Percentiles rank a stretch among this genome's conserved stretches.
These are phyloP conservation scores for Agriopis leucophaearia DNA, from an alignment of 2,888 invertebrate species.

Conservation along the genomic window DNA sequence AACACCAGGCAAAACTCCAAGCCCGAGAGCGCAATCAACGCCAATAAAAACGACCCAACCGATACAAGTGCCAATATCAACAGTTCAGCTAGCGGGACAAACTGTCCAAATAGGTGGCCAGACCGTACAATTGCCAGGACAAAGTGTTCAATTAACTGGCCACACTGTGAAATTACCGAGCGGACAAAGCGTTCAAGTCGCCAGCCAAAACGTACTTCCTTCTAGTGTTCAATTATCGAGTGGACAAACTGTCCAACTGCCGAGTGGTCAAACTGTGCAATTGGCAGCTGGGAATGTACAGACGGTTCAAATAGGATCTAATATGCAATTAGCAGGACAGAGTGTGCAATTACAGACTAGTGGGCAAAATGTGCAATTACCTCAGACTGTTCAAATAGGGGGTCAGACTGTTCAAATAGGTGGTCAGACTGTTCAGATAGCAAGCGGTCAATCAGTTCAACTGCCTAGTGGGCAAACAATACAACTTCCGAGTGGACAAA, in stretches of 20 bases:
- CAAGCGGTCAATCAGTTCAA: slow-evolving; percentile 74
- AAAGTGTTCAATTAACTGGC: slow-evolving; percentile 75
- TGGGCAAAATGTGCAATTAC: slow-evolving; percentile 36
- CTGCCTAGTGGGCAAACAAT: slow-evolving; percentile 70
- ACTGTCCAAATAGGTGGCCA: slow-evolving; percentile 76
- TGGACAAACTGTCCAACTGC: slow-evolving; percentile 48
- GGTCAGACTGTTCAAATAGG: slow-evolving; percentile 77
- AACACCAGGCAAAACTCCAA: slow-evolving; percentile 57
- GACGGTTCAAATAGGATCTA: slow-evolving; percentile 56
- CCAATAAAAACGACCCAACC: slow-evolving; percentile 57
- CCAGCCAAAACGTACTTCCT: slow-evolving; percentile 69
- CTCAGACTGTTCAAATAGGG: slow-evolving; percentile 62
- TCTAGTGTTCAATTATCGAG: slow-evolving; percentile 69
- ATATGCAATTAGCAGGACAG: slow-evolving; percentile 57
- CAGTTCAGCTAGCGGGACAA: slow-evolving; percentile 72
- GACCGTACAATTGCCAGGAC: slow-evolving; percentile 74
- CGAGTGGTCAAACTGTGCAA: slow-evolving; percentile 63
- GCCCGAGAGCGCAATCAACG: slow-evolving; percentile 59
- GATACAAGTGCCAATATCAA: slow-evolving; percentile 72
- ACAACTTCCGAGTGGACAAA: slow-evolving; percentile 64
- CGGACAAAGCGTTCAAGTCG: slow-evolving; percentile 74
- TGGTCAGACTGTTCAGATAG: slow-evolving; percentile 60
- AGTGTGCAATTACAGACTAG: slow-evolving; percentile 51
- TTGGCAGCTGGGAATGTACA: slow-evolving; percentile 66
- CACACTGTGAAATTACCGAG: slow-evolving; percentile 82